Evolutionary conservation across 2,113 vertebrate genomes (phyloP).

Genomic region (Panthera uncia): DNA sequence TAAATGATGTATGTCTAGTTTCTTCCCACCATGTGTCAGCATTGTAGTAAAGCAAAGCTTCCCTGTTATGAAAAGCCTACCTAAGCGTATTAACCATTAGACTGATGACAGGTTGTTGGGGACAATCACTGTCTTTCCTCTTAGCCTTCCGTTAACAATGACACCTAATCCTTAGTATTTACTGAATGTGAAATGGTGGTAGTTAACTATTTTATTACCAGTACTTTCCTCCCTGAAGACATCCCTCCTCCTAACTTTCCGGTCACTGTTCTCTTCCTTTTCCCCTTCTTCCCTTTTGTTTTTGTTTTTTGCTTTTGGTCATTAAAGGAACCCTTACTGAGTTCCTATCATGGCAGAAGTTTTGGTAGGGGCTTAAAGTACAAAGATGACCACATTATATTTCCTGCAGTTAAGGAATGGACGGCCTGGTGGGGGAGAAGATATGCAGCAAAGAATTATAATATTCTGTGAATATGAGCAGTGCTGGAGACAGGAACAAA

Average conservation of each 20-base stretch:
- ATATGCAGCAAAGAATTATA: neutral
- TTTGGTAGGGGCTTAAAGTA: neutral
- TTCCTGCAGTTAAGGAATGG: neutral
- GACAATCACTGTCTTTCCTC: neutral
- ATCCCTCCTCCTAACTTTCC: neutral
- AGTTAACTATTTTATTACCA: conserved; percentile 5
- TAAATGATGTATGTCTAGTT: neutral
- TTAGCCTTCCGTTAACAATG: neutral
- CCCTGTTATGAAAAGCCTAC: neutral
- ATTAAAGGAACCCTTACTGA: neutral
- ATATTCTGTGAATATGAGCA: neutral
- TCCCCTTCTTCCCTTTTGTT: neutral
- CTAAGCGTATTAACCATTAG: neutral
- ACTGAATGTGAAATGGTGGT: neutral
- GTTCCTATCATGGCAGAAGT: neutral
- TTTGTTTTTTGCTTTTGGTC: neutral
- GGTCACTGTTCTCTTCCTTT: neutral
- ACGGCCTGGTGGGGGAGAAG: neutral
- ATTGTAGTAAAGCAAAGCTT: neutral
- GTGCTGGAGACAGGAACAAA: neutral
- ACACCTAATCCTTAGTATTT: neutral
- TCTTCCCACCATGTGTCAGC: neutral
- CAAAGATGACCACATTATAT: neutral
- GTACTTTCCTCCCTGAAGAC: neutral
- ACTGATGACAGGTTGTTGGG: neutral